Base-by-base conservation (phyloP, 2,797 vertebrate species). In the Phyllotis vaccarum region DNA sequence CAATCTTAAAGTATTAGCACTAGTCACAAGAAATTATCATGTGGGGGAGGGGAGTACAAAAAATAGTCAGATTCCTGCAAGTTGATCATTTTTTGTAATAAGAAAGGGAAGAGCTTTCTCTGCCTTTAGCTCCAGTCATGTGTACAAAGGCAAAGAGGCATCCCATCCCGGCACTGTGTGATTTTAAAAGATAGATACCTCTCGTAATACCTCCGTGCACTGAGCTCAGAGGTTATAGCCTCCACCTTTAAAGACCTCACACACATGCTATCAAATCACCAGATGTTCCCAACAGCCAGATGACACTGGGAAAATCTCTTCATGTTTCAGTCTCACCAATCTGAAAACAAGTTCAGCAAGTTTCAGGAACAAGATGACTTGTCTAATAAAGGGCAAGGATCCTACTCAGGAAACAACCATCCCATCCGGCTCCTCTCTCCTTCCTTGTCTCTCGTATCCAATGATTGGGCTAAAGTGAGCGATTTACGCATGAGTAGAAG, bases 401-500 rank as follows among this genome's bases (percentile, higher is more conserved):
- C 8, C 9, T 14, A 19, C 62, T 58, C 56, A 6, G 46, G 68
- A 37, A 54, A 88, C 56, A 62, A 79, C 16, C 40, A 40, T 2
- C 54, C 16, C 40, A 40, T 2, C 54, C 8, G 37, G 52, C 64
- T 64, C 52, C 89, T 52, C 49, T n/a, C 83, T 7, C n/a, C n/a
- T 24, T 80, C n/a, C 74, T 54, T 64, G 17, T 46, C 70, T 91
- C 74, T 78, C 43, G 58, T 17, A 56, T 79, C 82, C 74, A 37
- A 72, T 29, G 75, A 89, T 37, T 17, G 0, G 14, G 2, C 58
- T n/a, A 66, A 95, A 94, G 91, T 54, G 0, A 24, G 1, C 37
- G 43, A 87, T 78, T 80, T 78, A 90, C 10, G 93, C 17, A 83
- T 52, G 91, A 76, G 89, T 19, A 64, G 24, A 75, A 68, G 40